A percentile compares a stretch with the other conserved stretches of the same genome.
These are phyloP conservation scores for Phytoseiulus persimilis DNA, from an alignment of 2,888 invertebrate species.

Conservation along the genomic window DNA sequence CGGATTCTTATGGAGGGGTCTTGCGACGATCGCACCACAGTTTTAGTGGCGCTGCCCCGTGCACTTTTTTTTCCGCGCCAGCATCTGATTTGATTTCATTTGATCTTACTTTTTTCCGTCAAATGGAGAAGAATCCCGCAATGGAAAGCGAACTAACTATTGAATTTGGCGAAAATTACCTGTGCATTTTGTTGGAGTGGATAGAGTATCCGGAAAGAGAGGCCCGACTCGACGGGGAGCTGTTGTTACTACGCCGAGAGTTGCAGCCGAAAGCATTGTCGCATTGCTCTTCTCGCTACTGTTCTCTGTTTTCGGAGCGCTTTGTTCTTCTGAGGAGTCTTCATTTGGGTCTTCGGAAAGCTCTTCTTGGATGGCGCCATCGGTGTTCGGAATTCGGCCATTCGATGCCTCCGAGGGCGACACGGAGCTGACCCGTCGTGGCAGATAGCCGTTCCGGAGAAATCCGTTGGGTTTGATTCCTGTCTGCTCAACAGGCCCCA, in stretches of 20 bases:
- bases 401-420: not conserved
- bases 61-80: too few relatives aligned
- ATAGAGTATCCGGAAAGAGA: not conserved
- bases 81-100: too few relatives aligned
- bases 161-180: too few relatives aligned
- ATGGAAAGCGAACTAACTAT: too few relatives aligned
- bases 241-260: not conserved
- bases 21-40: too few relatives aligned
- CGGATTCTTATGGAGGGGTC: too few relatives aligned
- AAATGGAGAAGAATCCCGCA: too few relatives aligned
- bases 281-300: conserved; percentile 8
- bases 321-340: not conserved
- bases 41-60: too few relatives aligned
- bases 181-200: not conserved
- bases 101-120: too few relatives aligned
- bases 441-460: not conserved
- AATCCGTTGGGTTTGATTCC: not conserved
- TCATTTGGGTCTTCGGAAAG: not conserved
- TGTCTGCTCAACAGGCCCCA: not conserved
- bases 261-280: not conserved
- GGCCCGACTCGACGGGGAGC: conserved; percentile 30
- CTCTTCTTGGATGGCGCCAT: not conserved
- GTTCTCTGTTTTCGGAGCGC: not conserved
- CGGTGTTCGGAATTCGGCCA: not conserved
- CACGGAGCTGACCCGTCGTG: not conserved